These are phyloP conservation scores for Hypolimnas misippus DNA, from an alignment of 2,888 invertebrate genomes.

Conservation along the genomic window DNA sequence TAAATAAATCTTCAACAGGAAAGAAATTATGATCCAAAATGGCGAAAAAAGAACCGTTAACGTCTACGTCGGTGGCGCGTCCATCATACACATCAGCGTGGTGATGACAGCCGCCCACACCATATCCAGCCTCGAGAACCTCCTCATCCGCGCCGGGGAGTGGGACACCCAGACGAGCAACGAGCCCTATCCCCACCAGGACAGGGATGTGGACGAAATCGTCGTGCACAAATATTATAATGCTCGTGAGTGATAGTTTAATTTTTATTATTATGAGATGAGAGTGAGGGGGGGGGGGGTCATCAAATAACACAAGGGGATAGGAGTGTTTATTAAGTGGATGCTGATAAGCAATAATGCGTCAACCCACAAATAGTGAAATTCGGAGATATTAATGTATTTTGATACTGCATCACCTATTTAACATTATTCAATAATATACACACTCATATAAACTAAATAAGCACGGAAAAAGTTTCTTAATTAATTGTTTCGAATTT, in stretches of 20 bases:
- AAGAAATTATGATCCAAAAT: conserved; percentile 52
- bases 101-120: conserved; percentile 91
- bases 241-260: conserved; percentile 35
- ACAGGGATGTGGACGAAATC: conserved; percentile 81
- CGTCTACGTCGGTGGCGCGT: conserved; percentile 84
- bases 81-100: conserved; percentile 87
- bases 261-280: too few species aligned
- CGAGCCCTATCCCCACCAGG: conserved; percentile 87
- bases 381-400: too few species aligned
- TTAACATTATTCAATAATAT: too few species aligned
- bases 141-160: conserved; percentile 86
- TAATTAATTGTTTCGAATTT: too few species aligned
- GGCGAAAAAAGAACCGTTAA: conserved; percentile 75
- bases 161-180: conserved; percentile 87
- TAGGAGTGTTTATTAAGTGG: too few species aligned
- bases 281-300: too few species aligned
- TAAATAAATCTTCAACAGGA: not conserved
- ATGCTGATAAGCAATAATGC: too few species aligned
- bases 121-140: conserved; percentile 44
- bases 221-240: conserved; percentile 83
- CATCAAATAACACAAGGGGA: too few species aligned
- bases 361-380: too few species aligned
- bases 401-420: too few species aligned
- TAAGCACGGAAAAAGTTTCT: too few species aligned
- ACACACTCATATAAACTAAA: too few species aligned